phyloP scores from a whole-genome alignment of 2,113 vertebrate genomes.

The Phaethornis superciliosus region DNA sequence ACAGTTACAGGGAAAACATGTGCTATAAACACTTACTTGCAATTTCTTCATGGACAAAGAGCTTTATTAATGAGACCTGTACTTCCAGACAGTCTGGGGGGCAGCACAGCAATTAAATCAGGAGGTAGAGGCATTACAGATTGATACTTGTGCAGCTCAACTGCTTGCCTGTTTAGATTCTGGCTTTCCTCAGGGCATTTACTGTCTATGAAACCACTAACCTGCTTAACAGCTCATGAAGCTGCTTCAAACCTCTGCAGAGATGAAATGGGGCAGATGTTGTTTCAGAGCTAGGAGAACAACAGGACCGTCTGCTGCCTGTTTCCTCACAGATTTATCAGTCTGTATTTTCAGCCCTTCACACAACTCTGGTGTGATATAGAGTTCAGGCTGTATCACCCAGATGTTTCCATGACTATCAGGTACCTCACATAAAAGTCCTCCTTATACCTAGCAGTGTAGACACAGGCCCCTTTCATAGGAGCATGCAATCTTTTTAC shows the following conservation, averaged over 20 bases:
- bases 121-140: background rate
- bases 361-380: background rate
- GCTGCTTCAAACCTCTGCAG: background rate
- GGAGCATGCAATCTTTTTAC: background rate
- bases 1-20: background rate
- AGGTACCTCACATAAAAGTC: background rate
- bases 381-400: background rate
- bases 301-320: background rate
- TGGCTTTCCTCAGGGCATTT: background rate
- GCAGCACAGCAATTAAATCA: background rate
- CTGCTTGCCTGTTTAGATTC: background rate
- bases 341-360: background rate
- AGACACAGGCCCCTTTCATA: background rate
- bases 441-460: background rate
- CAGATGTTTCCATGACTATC: background rate
- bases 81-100: slow-evolving; percentile 1
- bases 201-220: background rate
- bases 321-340: slow-evolving; percentile 3
- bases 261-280: background rate
- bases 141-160: background rate
- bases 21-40: background rate
- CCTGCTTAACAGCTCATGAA: background rate
- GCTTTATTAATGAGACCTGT: background rate
- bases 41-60: background rate
- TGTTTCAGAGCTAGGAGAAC: background rate